phyloP scores from a whole-genome alignment of 2,888 invertebrate species.

The Blera fallax region DNA sequence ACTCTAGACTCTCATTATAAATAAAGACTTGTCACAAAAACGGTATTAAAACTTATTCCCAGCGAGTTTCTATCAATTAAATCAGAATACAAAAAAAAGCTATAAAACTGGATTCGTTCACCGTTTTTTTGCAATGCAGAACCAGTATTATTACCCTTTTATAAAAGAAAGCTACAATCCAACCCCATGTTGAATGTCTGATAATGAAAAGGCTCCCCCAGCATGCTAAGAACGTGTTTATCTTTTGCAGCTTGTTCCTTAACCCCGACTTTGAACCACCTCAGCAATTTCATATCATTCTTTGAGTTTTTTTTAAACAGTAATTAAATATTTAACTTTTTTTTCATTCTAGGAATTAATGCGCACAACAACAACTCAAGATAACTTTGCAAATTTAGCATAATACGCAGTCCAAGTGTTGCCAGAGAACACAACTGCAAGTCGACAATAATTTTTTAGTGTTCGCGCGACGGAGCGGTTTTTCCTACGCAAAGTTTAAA shows the following conservation, averaged over 20 bases:
- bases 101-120: not conserved
- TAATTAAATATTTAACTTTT: conserved; percentile 28
- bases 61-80: not conserved
- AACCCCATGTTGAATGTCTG: not conserved
- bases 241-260: conserved; percentile 28
- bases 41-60: not conserved
- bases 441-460: not conserved
- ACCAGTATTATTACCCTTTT: not conserved
- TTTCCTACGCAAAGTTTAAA: not conserved
- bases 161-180: not conserved
- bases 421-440: conserved; percentile 29
- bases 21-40: not conserved
- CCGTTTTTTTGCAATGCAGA: not conserved
- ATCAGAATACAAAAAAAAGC: not conserved
- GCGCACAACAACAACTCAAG: not conserved
- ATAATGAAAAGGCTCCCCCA: not conserved
- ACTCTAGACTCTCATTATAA: not conserved
- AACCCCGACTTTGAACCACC: conserved; percentile 42
- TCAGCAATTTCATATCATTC: not conserved
- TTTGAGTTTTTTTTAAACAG: not conserved
- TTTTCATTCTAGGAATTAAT: conserved; percentile 48
- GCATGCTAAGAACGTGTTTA: conserved; percentile 27
- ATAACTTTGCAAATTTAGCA: conserved; percentile 11
- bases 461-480: not conserved
- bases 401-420: not conserved